Conservation (phyloP, 2,888 invertebrate species). For the Cheilosia impressa region DNA sequence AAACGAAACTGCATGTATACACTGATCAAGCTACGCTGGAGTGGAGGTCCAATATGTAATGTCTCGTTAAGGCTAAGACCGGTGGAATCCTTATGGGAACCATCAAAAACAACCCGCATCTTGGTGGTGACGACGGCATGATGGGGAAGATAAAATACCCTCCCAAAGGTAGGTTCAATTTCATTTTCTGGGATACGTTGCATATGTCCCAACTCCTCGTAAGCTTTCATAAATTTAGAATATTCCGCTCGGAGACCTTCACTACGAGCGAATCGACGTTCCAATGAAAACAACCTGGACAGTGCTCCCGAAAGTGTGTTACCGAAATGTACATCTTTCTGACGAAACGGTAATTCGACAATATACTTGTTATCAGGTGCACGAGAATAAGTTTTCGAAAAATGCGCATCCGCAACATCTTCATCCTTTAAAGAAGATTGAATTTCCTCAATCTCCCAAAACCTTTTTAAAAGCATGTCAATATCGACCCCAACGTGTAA, state of each 20-base stretch:
- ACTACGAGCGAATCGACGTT: constrained; percentile 12
- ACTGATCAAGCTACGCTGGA: constrained; percentile 14
- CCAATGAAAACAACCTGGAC: constrained; percentile 1
- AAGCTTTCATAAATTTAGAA: constrained; percentile 9
- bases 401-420: too few species aligned
- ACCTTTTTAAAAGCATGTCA: too few species aligned
- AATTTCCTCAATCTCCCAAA: too few species aligned
- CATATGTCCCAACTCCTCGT: constrained; percentile 16
- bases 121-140: neutral
- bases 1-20: constrained; percentile 20
- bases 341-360: too few species aligned
- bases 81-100: too few species aligned
- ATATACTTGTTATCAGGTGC: too few species aligned
- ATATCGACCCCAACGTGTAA: too few species aligned
- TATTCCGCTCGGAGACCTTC: neutral
- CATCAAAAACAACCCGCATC: too few species aligned
- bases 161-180: constrained; percentile 10
- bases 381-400: too few species aligned
- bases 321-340: neutral
- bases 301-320: constrained; percentile 28
- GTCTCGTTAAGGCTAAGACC: constrained; percentile 21
- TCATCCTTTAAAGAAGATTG: too few species aligned
- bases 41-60: neutral
- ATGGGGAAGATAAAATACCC: constrained; percentile 33
- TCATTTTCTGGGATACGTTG: constrained; percentile 15